A percentile compares a stretch with the other conserved stretches of the same genome.
Evolutionary conservation across 2,888 invertebrate species (phyloP).

Genomic region (Ariolimax columbianus): DNA sequence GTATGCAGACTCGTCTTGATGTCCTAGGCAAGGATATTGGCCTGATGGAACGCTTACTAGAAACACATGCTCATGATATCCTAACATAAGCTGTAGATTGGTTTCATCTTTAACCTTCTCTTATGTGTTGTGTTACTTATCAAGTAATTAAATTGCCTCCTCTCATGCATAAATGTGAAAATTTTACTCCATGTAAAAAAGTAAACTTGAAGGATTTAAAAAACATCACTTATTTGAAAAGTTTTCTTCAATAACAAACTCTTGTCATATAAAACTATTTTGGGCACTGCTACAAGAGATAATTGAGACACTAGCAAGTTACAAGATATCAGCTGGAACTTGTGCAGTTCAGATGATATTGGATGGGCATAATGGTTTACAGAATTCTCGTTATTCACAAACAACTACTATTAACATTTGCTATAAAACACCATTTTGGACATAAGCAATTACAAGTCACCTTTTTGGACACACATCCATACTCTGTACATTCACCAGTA

Average conservation of each 20-base stretch:
- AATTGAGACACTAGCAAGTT: too few species aligned
- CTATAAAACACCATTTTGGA: too few species aligned
- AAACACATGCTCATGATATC: constrained; percentile 88
- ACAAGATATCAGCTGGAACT: too few species aligned
- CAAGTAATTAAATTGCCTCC: not conserved
- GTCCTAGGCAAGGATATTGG: constrained; percentile 87
- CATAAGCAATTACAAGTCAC: too few species aligned
- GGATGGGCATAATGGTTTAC: too few species aligned
- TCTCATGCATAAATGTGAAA: not conserved
- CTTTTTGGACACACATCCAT: too few species aligned
- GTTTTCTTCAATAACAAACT: not conserved
- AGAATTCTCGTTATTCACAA: too few species aligned
- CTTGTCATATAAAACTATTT: too few species aligned
- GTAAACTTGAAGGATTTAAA: not conserved
- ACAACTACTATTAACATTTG: too few species aligned
- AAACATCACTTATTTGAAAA: not conserved
- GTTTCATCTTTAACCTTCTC: not conserved
- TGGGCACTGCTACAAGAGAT: too few species aligned
- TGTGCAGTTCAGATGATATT: too few species aligned
- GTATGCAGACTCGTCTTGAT: constrained; percentile 86
- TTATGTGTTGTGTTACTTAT: not conserved
- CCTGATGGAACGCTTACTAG: constrained; percentile 86
- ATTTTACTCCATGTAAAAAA: not conserved
- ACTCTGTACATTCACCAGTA: too few species aligned
- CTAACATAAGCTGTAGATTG: constrained; percentile 80